Evolutionary conservation across 2,797 vertebrate species (phyloP).

Genomic region (Hybognathus amarus): DNA sequence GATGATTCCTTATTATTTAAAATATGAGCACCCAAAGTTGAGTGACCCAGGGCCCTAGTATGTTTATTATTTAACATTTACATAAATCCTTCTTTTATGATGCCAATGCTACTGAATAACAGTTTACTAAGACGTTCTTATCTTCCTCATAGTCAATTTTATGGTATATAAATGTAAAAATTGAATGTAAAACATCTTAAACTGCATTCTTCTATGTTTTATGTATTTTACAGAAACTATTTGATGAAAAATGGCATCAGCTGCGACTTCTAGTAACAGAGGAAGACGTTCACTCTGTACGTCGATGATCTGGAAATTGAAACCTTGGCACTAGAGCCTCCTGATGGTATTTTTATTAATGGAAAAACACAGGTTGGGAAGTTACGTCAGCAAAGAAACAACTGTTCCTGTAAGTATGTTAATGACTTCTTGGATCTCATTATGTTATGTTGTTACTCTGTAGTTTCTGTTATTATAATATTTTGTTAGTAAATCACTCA

Average conservation of each 20-base stretch:
- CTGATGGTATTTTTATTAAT: slow-evolving; percentile 93
- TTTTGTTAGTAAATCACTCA: background rate
- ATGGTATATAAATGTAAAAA: background rate
- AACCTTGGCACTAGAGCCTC: slow-evolving; percentile 82
- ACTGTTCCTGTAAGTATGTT: slow-evolving; percentile 87
- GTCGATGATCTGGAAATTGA: slow-evolving; percentile 91
- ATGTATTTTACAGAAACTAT: slow-evolving; percentile 76
- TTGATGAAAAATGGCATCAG: slow-evolving; percentile 97
- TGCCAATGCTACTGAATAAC: slow-evolving; percentile 1
- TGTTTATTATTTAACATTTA: background rate
- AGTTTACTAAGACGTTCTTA: background rate
- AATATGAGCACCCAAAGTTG: background rate
- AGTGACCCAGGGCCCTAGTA: background rate
- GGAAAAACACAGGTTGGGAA: slow-evolving; percentile 97
- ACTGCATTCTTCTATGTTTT: slow-evolving; percentile 36
- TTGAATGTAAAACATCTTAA: background rate
- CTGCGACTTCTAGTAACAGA: slow-evolving; percentile 93
- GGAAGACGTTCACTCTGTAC: slow-evolving; percentile 88
- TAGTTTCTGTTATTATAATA: background rate
- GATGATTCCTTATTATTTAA: background rate
- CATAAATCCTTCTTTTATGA: background rate
- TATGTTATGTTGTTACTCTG: background rate
- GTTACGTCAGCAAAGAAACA: slow-evolving; percentile 91
- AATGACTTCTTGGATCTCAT: slow-evolving; percentile 7
- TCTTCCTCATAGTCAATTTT: background rate